phyloP scores from a whole-genome alignment of 2,797 vertebrate species.

The Labroides dimidiatus region DNA sequence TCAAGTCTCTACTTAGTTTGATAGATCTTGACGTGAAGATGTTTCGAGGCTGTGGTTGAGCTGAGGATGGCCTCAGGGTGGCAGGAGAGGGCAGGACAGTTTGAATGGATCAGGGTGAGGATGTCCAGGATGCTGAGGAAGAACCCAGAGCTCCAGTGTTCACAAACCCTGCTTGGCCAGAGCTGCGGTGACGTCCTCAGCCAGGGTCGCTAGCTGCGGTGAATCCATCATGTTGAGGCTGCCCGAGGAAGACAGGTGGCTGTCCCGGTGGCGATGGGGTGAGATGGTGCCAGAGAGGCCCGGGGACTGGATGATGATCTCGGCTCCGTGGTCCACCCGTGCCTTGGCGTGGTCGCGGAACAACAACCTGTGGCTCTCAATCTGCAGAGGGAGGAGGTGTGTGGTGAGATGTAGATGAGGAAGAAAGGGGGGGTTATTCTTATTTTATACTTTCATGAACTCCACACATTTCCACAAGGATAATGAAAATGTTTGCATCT shows the following conservation, averaged over 20 bases:
- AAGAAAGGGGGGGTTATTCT: conserved; percentile 7
- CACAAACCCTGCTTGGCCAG: conserved; percentile 99
- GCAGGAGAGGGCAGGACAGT: conserved; percentile 62
- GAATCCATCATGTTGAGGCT: conserved; percentile 97
- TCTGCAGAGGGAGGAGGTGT: conserved; percentile 78
- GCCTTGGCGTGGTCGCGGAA: conserved; percentile 95
- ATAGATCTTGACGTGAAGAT: conserved; percentile 49
- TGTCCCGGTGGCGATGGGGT: conserved; percentile 88
- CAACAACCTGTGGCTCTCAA: conserved; percentile 94
- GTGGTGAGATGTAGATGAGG: conserved; percentile 3
- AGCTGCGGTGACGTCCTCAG: conserved; percentile 97
- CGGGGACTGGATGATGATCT: conserved; percentile 91
- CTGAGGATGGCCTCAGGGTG: conserved; percentile 57
- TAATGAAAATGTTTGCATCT: not conserved
- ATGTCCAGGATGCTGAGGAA: conserved; percentile 23
- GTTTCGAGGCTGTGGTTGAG: conserved; percentile 61
- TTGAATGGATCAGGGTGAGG: conserved; percentile 32
- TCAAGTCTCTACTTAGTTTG: conserved; percentile 70
- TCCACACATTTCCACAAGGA: not conserved
- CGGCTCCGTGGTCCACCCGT: conserved; percentile 94
- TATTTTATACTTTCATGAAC: not conserved
- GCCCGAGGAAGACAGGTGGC: conserved; percentile 96
- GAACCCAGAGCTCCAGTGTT: conserved; percentile 75
- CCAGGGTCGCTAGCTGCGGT: conserved; percentile 94
- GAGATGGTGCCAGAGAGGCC: conserved; percentile 90